Conservation (phyloP, 1,140 invertebrate genomes). For the Zaprionus inermis region DNA sequence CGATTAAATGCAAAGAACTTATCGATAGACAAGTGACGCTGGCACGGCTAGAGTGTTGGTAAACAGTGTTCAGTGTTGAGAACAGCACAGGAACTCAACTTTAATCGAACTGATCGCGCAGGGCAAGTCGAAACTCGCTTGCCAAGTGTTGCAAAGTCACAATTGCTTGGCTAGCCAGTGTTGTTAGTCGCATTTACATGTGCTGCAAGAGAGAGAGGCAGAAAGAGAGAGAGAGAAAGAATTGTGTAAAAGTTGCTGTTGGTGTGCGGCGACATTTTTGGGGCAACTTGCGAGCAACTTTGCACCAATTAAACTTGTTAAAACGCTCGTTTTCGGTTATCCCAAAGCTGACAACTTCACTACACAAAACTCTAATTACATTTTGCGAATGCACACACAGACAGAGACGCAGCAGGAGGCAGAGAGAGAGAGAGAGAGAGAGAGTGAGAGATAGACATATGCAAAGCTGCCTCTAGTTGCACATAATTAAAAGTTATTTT, state of each 20-base stretch:
- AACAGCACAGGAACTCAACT: not conserved
- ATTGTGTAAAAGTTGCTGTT: constrained; percentile 55
- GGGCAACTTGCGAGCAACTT: constrained; percentile 76
- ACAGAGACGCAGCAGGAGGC: constrained; percentile 1
- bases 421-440: not conserved
- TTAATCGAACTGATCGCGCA: not conserved
- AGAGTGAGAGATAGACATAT: constrained; percentile 2
- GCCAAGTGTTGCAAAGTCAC: not conserved
- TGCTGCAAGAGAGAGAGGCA: not conserved
- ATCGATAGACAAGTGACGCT: not conserved
- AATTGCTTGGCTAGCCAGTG: constrained; percentile 8
- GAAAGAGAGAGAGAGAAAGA: not conserved
- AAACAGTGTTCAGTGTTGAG: not conserved
- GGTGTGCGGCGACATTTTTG: constrained; percentile 46
- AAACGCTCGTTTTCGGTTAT: constrained; percentile 82
- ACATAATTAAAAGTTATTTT: constrained; percentile 83
- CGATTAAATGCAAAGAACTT: too few relatives aligned
- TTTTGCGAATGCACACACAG: constrained; percentile 62
- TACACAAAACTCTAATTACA: constrained; percentile 81
- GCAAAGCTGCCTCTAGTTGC: constrained; percentile 56
- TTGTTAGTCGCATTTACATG: not conserved
- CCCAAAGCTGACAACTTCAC: constrained; percentile 80
- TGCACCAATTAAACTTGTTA: constrained; percentile 83
- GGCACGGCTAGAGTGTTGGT: not conserved
- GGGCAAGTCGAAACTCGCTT: not conserved